These are phyloP conservation scores for Melipona quadrifasciata DNA, from an alignment of 1,140 invertebrate genomes.

Conservation along the genomic window DNA sequence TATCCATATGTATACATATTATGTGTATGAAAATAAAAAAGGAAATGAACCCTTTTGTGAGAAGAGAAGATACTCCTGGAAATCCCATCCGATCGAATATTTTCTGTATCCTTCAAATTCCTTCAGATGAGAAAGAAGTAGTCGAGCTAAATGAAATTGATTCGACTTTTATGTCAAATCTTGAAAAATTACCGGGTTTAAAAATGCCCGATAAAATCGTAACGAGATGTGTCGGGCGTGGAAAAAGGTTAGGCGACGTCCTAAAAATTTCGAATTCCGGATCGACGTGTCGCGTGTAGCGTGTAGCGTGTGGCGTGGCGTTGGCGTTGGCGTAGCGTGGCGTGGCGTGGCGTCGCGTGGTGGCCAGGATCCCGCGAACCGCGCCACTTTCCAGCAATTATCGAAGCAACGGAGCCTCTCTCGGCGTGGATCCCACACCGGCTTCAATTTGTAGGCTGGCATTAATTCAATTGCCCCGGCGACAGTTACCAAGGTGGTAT, in stretches of 20 bases:
- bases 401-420: conserved; percentile 70
- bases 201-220: accelerated
- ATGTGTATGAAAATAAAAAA: too few relatives aligned
- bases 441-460: conserved; percentile 80
- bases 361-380: conserved; percentile 35
- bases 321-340: not conserved
- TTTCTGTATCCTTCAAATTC: too few relatives aligned
- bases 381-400: conserved; percentile 77
- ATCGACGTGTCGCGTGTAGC: not conserved
- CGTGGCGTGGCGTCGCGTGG: conserved; percentile 1
- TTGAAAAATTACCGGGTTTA: accelerated
- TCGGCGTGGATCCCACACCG: conserved; percentile 69
- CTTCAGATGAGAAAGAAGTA: too few relatives aligned
- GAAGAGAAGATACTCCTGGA: too few relatives aligned
- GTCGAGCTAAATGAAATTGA: too few relatives aligned
- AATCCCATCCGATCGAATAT: too few relatives aligned
- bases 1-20: too few relatives aligned
- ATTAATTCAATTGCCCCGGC: conserved; percentile 79
- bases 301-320: not conserved
- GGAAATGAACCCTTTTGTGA: too few relatives aligned
- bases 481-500: conserved; percentile 68
- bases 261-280: conserved; percentile 20
- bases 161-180: too few relatives aligned
- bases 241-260: not conserved
- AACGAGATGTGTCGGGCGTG: too few relatives aligned